These are phyloP conservation scores for Neodon shergylaensis DNA, from an alignment of 2,113 vertebrate genomes.

Conservation along the genomic window DNA sequence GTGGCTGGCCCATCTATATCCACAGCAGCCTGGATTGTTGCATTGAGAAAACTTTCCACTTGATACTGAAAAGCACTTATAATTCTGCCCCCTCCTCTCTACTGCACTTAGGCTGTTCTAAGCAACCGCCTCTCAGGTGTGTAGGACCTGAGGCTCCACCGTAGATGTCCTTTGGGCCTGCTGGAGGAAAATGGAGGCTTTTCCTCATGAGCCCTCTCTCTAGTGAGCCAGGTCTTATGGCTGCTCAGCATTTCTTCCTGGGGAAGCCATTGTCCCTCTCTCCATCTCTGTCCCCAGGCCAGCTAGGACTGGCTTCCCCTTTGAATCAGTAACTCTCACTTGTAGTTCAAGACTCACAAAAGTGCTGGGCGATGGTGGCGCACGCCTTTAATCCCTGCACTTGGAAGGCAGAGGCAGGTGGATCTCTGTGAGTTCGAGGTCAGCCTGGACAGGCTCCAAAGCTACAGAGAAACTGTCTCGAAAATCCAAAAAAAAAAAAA, in stretches of 20 bases:
- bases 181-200: neutral
- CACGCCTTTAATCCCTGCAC: no score
- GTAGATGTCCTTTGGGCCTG: neutral
- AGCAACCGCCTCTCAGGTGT: accelerated
- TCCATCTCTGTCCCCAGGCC: no score
- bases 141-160: neutral
- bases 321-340: neutral
- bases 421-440: no score
- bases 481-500: no score
- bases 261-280: neutral
- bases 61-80: accelerated
- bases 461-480: no score
- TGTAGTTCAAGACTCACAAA: neutral
- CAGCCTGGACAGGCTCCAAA: no score
- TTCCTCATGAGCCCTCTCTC: neutral
- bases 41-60: neutral
- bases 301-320: neutral
- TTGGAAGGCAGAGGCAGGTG: no score
- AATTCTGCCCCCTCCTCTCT: accelerated
- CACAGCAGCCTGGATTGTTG: neutral
- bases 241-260: neutral
- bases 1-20: accelerated
- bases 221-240: neutral
- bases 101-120: accelerated
- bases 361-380: no score